These are phyloP conservation scores for Hemicrepidius hirtus DNA, from an alignment of 2,888 invertebrate genomes.

Conservation along the genomic window DNA sequence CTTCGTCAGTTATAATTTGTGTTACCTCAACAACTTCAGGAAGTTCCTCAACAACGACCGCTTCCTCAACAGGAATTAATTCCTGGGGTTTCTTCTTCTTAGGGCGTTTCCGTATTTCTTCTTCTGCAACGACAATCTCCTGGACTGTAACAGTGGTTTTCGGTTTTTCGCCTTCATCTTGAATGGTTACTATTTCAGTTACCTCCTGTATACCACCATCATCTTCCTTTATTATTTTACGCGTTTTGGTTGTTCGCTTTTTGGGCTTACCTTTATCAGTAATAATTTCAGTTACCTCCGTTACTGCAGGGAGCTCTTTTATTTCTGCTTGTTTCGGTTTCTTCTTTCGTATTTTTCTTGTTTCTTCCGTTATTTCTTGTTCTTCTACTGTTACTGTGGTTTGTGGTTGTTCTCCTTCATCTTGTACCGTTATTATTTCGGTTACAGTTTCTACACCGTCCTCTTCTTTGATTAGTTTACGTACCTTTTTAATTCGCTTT, in stretches of 20 bases:
- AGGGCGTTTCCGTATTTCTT: constrained; percentile 54
- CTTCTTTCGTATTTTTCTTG: constrained; percentile 46
- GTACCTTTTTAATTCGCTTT: constrained; percentile 67
- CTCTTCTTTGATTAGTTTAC: constrained; percentile 70
- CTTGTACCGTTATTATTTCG: constrained; percentile 71
- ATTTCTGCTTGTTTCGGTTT: constrained; percentile 28
- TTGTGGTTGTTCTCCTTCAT: constrained; percentile 71
- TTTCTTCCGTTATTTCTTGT: constrained; percentile 59
- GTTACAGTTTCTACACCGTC: constrained; percentile 70
- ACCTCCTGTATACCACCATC: constrained; percentile 69
- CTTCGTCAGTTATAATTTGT: constrained; percentile 61
- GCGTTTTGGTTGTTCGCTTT: constrained; percentile 64
- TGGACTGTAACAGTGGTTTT: constrained; percentile 64
- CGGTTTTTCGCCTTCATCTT: constrained; percentile 70
- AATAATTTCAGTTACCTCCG: constrained; percentile 59
- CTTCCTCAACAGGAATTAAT: constrained; percentile 63
- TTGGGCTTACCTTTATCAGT: constrained; percentile 61
- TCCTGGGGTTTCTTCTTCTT: constrained; percentile 48
- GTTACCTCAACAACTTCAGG: constrained; percentile 61
- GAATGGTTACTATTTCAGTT: constrained; percentile 72
- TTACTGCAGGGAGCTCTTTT: constrained; percentile 60
- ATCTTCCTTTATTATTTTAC: constrained; percentile 69
- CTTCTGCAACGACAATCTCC: constrained; percentile 59
- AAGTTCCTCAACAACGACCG: constrained; percentile 62
- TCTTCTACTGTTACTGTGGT: constrained; percentile 64